Evolutionary conservation across 2,113 vertebrate species (phyloP).

Genomic region (Rhipidura dahli): DNA sequence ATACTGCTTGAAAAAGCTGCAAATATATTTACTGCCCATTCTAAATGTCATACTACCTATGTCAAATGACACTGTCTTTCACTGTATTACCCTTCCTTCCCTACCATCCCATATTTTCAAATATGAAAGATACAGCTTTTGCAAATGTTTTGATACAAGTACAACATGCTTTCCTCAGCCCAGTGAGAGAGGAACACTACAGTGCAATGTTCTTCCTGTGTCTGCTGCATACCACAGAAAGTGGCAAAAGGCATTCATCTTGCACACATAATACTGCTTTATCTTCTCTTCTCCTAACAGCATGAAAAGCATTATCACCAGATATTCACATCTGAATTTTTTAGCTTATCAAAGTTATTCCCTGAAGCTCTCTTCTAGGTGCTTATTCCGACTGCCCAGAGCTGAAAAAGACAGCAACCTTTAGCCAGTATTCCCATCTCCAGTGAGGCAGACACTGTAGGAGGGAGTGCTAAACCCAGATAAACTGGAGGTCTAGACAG

Average conservation of each 20-base stretch:
- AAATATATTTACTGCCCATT: not conserved
- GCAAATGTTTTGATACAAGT: not conserved
- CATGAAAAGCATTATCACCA: not conserved
- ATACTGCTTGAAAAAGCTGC: not conserved
- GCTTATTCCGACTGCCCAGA: not conserved
- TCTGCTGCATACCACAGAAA: not conserved
- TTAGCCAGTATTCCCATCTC: not conserved
- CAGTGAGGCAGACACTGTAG: rapidly evolving
- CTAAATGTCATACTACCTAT: not conserved
- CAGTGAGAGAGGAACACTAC: not conserved
- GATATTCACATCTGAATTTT: not conserved
- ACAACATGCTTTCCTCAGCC: not conserved
- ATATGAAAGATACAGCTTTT: not conserved
- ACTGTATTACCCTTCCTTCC: not conserved
- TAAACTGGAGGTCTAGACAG: not conserved
- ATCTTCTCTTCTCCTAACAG: not conserved
- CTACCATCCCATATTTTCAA: not conserved
- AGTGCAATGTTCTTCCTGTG: not conserved
- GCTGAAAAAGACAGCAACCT: not conserved
- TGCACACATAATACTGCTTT: not conserved
- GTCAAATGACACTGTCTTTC: not conserved
- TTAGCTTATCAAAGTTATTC: not conserved
- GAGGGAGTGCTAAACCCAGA: not conserved
- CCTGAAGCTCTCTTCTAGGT: not conserved
- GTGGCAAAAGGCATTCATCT: not conserved